Conservation (phyloP, 1,140 invertebrate genomes). For the Sesamia nonagrioides region DNA sequence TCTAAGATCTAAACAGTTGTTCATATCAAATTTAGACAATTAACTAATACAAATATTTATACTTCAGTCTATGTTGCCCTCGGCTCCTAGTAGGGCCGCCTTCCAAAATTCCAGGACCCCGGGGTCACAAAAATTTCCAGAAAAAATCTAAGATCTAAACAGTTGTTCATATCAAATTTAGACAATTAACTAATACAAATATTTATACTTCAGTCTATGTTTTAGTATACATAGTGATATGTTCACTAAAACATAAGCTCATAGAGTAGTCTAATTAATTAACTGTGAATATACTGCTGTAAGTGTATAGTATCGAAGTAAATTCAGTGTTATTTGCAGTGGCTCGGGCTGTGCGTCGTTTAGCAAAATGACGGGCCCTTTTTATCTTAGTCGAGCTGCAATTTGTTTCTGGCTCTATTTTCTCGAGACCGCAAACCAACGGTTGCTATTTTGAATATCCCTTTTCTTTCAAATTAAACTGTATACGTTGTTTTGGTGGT, state of each 20-base stretch:
- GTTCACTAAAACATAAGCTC: not conserved
- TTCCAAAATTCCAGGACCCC: too few relatives aligned
- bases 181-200: not conserved
- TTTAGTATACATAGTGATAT: not conserved
- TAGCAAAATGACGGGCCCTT: slow-evolving; percentile 74
- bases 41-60: too few relatives aligned
- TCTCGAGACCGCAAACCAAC: slow-evolving; percentile 75
- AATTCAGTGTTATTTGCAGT: slow-evolving; percentile 61
- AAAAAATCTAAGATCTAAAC: not conserved
- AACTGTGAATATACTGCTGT: slow-evolving; percentile 2
- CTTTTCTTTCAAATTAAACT: slow-evolving; percentile 74
- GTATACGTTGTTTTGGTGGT: slow-evolving; percentile 58
- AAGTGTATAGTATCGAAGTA: slow-evolving; percentile 40
- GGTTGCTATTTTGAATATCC: slow-evolving; percentile 78
- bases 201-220: not conserved
- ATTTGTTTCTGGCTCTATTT: slow-evolving; percentile 79
- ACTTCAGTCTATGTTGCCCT: too few relatives aligned
- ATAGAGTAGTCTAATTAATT: slow-evolving; percentile 32
- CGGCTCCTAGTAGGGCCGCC: too few relatives aligned
- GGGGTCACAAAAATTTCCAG: too few relatives aligned
- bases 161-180: not conserved
- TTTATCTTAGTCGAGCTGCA: slow-evolving; percentile 72
- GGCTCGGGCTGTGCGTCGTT: slow-evolving; percentile 64
- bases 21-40: too few relatives aligned
- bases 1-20: too few relatives aligned